A percentile compares a stretch with the other conserved stretches of the same genome.
Conservation (phyloP, 2,113 vertebrate species). For the Mus spicilegus region DNA sequence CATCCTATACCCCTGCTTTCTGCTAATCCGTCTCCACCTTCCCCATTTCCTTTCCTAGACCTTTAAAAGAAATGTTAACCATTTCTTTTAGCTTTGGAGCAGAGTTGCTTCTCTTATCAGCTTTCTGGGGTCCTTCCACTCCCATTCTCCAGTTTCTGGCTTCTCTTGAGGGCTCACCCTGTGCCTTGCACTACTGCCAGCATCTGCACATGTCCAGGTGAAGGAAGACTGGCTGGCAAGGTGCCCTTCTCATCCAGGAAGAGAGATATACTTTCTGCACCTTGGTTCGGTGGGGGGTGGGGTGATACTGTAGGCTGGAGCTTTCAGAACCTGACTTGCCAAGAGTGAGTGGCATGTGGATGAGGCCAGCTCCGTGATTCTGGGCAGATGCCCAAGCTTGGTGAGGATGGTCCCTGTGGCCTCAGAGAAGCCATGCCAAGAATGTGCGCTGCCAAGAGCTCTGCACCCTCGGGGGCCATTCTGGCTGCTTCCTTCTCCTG, state of each 20-base stretch:
- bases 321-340: constrained; percentile 29
- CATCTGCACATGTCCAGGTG: background rate
- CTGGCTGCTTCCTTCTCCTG: constrained; percentile 23
- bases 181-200: background rate
- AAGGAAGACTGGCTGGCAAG: background rate
- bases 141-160: too few species aligned
- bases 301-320: background rate
- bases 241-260: background rate
- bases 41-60: background rate
- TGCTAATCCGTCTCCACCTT: background rate
- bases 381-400: constrained; percentile 67
- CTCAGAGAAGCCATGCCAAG: constrained; percentile 39
- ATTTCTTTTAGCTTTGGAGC: background rate
- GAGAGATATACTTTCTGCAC: background rate
- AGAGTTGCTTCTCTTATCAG: background rate
- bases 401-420: constrained; percentile 38
- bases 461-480: background rate
- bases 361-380: background rate
- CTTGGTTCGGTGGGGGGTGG: background rate
- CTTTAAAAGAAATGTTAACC: background rate
- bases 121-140: background rate
- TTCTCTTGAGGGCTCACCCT: background rate
- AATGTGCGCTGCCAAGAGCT: background rate
- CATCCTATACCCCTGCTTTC: background rate
- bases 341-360: constrained; percentile 65